Evolutionary conservation across 2,888 invertebrate species (phyloP), one percentile per base, ranked within the genome.

Genomic region (Rhimphoctona megacephalus): DNA sequence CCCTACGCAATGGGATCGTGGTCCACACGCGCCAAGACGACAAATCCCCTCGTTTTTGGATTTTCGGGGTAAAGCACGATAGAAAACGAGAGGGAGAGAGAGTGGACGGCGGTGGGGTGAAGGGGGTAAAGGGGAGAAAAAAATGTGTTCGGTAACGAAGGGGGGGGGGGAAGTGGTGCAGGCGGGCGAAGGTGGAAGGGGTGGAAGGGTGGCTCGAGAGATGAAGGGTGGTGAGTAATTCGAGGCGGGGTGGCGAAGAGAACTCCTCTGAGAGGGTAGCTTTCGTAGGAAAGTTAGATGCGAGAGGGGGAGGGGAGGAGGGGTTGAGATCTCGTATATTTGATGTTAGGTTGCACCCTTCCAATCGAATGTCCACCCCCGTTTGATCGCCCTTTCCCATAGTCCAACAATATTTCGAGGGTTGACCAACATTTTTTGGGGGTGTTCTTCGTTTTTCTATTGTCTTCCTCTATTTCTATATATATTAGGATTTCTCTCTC

Each of bases 1-100:
- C 92, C 91, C 90, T 89, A 89, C 90, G 90, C 90, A 88, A 90
- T 85, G 81, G 82, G 87, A 84, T 69, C 69, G 79, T 43, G 85
- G 85, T 90, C 81, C 89, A 87, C 88, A 85, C 89, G 88, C 79
- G 72, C 81, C 89, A 88, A 89, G 46, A 61, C 78, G 89, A 90
- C 91, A 90, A 92, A 92, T 93, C 91, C 92, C 92, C 92, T 92
- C 88, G 90, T 92, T 93, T 93, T 92, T 91, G 91, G 92, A 92
- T 92, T 93, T 93, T 92, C 89, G 91, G 90, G 90, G 89, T 88
- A 91, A 92, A 89, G 73, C 8, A 54, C 11, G 30, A 61, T 19
- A 4, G 70, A 57, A n/a, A 57, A 70, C 33, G 79, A 79, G 25
- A n/a, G 33, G 2, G 25, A 78, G 22, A 25, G 61, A 36, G 52